Evolutionary conservation across 2,113 vertebrate genomes (phyloP).

Genomic region (Agapornis roseicollis): DNA sequence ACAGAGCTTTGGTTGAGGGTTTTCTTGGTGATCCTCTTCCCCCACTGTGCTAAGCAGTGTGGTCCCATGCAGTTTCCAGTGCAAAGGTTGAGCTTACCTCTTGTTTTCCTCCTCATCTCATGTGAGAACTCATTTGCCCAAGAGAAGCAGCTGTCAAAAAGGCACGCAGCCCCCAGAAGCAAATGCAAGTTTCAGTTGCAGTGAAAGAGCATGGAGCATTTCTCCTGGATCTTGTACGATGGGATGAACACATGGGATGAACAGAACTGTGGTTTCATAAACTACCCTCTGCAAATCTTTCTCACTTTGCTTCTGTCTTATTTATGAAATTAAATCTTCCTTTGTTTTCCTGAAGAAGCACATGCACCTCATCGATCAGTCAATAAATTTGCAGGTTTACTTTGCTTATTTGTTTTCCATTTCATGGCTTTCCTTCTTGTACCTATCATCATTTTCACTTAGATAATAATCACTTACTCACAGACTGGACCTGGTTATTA

Average conservation of each 20-base stretch:
- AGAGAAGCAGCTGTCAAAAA: neutral
- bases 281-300: neutral
- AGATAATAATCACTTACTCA: neutral
- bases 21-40: neutral
- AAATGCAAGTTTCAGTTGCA: neutral
- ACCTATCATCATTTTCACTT: neutral
- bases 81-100: neutral
- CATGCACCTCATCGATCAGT: neutral
- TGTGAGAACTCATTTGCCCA: neutral
- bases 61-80: neutral
- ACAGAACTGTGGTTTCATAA: neutral
- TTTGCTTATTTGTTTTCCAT: neutral
- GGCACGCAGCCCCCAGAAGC: accelerated
- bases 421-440: neutral
- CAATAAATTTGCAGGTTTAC: neutral
- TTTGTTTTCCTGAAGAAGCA: neutral
- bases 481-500: neutral
- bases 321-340: neutral
- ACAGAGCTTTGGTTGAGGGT: neutral
- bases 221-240: neutral
- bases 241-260: neutral
- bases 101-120: neutral
- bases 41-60: neutral
- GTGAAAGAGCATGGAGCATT: neutral
- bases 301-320: neutral